These are phyloP conservation scores for Oedothorax gibbosus DNA, from an alignment of 1,140 invertebrate genomes.

Conservation along the genomic window DNA sequence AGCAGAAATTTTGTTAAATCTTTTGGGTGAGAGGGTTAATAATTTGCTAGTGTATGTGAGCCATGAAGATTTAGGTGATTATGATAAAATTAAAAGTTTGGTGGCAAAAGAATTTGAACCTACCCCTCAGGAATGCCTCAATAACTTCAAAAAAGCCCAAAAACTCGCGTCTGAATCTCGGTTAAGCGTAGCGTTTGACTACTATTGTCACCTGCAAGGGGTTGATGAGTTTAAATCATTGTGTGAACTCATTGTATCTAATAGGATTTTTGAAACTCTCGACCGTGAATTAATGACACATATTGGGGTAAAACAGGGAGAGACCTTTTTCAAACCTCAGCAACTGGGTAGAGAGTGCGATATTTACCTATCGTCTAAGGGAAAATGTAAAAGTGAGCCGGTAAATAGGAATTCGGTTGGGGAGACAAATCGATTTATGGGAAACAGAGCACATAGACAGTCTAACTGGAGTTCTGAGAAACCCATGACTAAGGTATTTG, in stretches of 20 bases:
- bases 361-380: background rate
- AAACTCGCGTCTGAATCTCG: background rate
- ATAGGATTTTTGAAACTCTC: slow-evolving; percentile 10
- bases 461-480: background rate
- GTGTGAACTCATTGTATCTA: background rate
- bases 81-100: background rate
- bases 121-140: background rate
- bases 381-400: background rate
- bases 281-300: slow-evolving; percentile 6
- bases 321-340: background rate
- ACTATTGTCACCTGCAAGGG: slow-evolving; percentile 2
- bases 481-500: background rate
- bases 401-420: background rate
- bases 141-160: background rate
- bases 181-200: slow-evolving; percentile 13
- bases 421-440: background rate
- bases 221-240: slow-evolving; percentile 15
- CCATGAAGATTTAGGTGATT: background rate
- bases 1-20: background rate
- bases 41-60: background rate
- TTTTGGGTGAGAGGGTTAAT: background rate
- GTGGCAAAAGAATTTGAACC: background rate
- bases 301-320: background rate
- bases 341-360: background rate
- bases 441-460: background rate